phyloP scores from a whole-genome alignment of 2,888 invertebrate genomes.

The Hypolimnas misippus region DNA sequence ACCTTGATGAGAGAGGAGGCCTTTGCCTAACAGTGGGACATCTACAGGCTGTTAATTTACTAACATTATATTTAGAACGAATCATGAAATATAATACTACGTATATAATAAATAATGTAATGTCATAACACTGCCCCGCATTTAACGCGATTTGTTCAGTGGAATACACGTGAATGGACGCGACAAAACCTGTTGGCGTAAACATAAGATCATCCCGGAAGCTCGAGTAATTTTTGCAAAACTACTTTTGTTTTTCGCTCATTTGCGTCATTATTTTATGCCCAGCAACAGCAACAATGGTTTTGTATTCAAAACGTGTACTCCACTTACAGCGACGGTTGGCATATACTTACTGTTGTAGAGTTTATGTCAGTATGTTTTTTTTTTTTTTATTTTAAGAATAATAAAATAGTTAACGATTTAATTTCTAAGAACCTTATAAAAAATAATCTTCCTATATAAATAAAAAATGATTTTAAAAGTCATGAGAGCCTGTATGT shows the following conservation, averaged over 20 bases:
- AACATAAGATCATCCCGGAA: constrained; percentile 50
- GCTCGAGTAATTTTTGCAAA: constrained; percentile 43
- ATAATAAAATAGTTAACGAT: neutral
- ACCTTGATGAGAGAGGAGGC: too few species aligned
- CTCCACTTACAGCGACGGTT: constrained; percentile 29
- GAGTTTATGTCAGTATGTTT: neutral
- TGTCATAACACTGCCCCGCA: constrained; percentile 7
- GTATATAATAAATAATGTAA: neutral
- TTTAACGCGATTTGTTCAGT: constrained; percentile 1
- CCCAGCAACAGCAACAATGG: constrained; percentile 44
- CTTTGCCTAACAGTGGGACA: too few species aligned
- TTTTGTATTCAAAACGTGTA: constrained; percentile 55
- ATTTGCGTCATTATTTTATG: constrained; percentile 55
- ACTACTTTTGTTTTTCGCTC: constrained; percentile 43
- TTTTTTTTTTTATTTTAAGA: neutral
- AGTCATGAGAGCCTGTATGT: too few species aligned
- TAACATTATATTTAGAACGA: too few species aligned
- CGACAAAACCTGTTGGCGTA: constrained; percentile 42
- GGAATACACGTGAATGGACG: constrained; percentile 5
- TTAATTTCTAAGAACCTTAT: too few species aligned
- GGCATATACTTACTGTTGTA: neutral
- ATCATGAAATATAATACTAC: too few species aligned
- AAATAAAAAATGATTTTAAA: too few species aligned
- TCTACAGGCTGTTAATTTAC: too few species aligned
- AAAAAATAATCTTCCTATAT: too few species aligned